Evolutionary conservation across 2,797 vertebrate species (phyloP), one percentile per base, ranked within the genome.

Genomic region (Pseudomugil gertrudae): DNA sequence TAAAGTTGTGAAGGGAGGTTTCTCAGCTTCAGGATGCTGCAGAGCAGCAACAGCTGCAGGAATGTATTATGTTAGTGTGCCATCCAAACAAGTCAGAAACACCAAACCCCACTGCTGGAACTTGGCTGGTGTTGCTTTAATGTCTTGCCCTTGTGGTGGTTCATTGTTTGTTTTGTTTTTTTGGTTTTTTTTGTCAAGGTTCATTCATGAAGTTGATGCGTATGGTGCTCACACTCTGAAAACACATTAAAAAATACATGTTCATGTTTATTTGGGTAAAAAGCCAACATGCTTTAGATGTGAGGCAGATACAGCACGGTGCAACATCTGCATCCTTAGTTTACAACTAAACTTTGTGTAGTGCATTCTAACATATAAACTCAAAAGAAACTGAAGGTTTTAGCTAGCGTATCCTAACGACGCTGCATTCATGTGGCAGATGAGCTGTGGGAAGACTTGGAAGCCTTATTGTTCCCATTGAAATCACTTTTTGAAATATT

Each of bases 401-500:
- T 63, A 40, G 26, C 17, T 9, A 33, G 29, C 66, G n/a, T 51
- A n/a, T 13, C 7, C 35, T 65, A 36, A 17, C n/a, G 35, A 35
- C 29, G 2, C 9, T 17, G 32, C 19, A 21, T 45, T 82, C 27
- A 60, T 55, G 58, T 60, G 35, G 53, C 19, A n/a, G 50, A 52
- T 24, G 54, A 74, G 40, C 8, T 56, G 29, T 69, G 62, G 57
- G 76, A 87, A 82, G 45, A 60, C 27, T 70, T 0, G 1, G 45
- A 66, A 14, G 47, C 69, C 81, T 83, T 85, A 85, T 74, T 80
- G 57, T 85, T 76, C 71, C 68, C 75, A 83, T 74, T 84, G 66
- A 83, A 84, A 82, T 76, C 69, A 63, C 74, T 87, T 81, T 80
- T 57, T 2, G 14, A 85, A 88, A 86, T 84, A 89, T 86, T 87